Conservation (phyloP, 2,113 vertebrate genomes). For the Setophaga coronata region DNA sequence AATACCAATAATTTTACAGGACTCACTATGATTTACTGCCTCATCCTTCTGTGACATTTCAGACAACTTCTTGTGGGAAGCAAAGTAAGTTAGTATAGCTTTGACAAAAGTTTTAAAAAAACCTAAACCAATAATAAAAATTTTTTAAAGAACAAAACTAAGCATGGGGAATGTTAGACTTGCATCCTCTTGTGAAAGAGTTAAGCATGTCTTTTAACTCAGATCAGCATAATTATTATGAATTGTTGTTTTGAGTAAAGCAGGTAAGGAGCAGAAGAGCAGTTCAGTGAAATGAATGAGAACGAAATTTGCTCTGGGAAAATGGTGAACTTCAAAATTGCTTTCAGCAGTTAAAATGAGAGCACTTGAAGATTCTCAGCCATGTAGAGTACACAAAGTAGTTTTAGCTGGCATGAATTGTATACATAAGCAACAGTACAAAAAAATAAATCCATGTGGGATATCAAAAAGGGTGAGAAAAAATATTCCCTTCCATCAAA, state of each 20-base stretch:
- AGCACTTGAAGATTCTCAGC: background rate
- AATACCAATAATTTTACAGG: background rate
- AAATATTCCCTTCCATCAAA: background rate
- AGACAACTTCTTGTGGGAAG: background rate
- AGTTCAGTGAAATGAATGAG: background rate
- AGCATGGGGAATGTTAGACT: background rate
- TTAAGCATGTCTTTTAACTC: background rate
- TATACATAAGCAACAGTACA: background rate
- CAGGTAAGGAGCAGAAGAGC: background rate
- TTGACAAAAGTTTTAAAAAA: background rate
- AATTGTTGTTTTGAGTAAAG: background rate
- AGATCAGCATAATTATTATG: background rate
- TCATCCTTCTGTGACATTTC: background rate
- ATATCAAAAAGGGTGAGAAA: background rate
- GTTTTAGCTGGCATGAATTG: background rate
- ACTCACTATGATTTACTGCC: background rate
- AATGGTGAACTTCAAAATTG: background rate
- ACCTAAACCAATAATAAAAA: fast-evolving
- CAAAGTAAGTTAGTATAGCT: background rate
- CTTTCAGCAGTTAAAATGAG: background rate
- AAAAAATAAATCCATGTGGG: background rate
- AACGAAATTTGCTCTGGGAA: background rate
- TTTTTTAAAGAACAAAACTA: background rate
- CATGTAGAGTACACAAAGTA: background rate
- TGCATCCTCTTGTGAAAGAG: background rate